Conservation (phyloP, 2,113 vertebrate genomes). For the Scalopus aquaticus region DNA sequence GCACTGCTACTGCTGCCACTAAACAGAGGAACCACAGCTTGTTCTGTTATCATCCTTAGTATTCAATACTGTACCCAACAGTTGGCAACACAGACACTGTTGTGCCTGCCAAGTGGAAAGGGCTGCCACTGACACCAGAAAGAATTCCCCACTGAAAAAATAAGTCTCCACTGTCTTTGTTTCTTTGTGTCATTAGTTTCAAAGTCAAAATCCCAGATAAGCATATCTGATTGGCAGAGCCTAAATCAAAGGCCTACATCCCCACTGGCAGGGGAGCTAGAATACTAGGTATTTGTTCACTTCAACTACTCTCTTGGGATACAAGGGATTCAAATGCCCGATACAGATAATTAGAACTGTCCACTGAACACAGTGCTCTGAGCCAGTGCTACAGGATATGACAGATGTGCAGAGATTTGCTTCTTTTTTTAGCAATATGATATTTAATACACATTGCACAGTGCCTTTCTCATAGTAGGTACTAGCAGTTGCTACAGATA, state of each 20-base stretch:
- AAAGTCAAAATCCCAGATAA: conserved; percentile 65
- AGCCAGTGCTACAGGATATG: neutral
- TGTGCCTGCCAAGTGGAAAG: conserved; percentile 59
- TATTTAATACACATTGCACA: neutral
- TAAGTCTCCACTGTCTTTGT: conserved; percentile 53
- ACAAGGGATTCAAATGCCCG: neutral
- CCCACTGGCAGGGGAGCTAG: conserved; percentile 37
- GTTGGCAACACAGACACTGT: conserved; percentile 34
- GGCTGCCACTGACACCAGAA: conserved; percentile 51
- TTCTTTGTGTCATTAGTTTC: conserved; percentile 74
- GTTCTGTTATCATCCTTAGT: neutral
- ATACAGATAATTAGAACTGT: neutral
- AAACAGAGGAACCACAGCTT: neutral
- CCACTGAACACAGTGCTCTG: neutral
- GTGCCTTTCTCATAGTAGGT: neutral
- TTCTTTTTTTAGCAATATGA: neutral
- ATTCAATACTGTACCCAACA: neutral
- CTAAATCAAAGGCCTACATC: conserved; percentile 27
- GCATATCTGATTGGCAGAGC: conserved; percentile 72
- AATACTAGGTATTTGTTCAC: conserved; percentile 6
- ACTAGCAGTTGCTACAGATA: neutral
- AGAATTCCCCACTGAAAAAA: conserved; percentile 29
- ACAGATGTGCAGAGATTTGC: neutral
- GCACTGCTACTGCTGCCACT: neutral
- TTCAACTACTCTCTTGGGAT: neutral